phyloP scores from a whole-genome alignment of 2,888 invertebrate genomes.

The Scaptomyza caliginosa region DNA sequence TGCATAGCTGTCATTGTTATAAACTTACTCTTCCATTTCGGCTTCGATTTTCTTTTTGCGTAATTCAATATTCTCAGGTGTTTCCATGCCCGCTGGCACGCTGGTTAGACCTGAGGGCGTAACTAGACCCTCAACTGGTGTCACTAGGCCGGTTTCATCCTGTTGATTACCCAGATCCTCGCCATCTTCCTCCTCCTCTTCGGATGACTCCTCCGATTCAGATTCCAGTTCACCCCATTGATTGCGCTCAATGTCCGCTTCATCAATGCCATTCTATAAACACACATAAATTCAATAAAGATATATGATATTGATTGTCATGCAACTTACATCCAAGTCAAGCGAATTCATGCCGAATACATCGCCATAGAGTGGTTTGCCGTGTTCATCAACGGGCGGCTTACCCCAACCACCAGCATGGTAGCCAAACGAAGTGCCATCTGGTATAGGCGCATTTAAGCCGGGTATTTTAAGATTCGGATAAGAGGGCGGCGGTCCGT shows the following conservation, averaged over 20 bases:
- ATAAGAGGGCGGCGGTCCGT: constrained; percentile 99
- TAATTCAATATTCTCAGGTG: constrained; percentile 98
- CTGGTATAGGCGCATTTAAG: constrained; percentile 98
- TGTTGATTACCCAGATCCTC: constrained; percentile 85
- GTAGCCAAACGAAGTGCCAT: constrained; percentile 98
- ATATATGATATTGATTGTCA: background rate
- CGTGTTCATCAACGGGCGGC: constrained; percentile 99
- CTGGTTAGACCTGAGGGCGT: constrained; percentile 97
- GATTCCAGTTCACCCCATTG: constrained; percentile 99
- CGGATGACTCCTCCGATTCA: constrained; percentile 88
- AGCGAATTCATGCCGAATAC: constrained; percentile 95
- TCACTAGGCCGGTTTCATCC: constrained; percentile 93
- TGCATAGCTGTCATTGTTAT: no score
- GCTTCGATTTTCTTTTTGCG: constrained; percentile 98
- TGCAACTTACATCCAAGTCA: constrained; percentile 87
- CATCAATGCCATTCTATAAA: constrained; percentile 87
- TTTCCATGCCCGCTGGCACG: constrained; percentile 97
- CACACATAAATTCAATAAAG: background rate
- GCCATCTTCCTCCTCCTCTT: constrained; percentile 88
- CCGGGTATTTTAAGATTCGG: constrained; percentile 99
- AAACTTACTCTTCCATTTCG: constrained; percentile 94
- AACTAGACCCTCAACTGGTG: constrained; percentile 96
- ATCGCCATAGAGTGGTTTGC: constrained; percentile 98
- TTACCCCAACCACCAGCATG: constrained; percentile 99
- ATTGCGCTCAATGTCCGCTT: constrained; percentile 95